These are phyloP conservation scores for Acheta domesticus DNA, from an alignment of 2,888 invertebrate species.

Conservation along the genomic window DNA sequence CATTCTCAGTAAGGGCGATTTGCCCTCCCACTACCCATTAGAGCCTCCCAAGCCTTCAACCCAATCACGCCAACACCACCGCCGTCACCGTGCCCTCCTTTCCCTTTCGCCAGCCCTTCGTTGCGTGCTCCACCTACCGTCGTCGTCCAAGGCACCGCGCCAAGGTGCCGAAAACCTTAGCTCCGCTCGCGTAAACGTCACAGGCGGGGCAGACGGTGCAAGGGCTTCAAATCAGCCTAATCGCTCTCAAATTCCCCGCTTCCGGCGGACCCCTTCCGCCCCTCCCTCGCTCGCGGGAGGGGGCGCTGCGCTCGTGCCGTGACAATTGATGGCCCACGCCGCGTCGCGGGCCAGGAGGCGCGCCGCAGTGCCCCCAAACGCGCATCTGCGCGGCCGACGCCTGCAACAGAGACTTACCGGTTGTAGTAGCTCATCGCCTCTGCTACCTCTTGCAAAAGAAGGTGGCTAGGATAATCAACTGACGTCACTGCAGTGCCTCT, in stretches of 20 bases:
- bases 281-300: neutral
- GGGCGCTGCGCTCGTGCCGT: constrained; percentile 1
- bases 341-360: too few relatives aligned
- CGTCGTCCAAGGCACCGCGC: neutral
- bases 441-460: too few relatives aligned
- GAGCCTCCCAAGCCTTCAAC: too few relatives aligned
- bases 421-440: too few relatives aligned
- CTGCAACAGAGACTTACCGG: too few relatives aligned
- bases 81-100: neutral
- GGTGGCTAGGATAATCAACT: too few relatives aligned
- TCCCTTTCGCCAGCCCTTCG: neutral
- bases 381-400: too few relatives aligned
- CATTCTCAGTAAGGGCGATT: too few relatives aligned
- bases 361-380: too few relatives aligned
- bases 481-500: too few relatives aligned
- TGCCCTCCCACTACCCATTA: too few relatives aligned
- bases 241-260: neutral
- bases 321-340: neutral
- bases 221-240: neutral
- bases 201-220: neutral
- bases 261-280: neutral
- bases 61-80: too few relatives aligned
- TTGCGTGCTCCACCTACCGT: neutral
- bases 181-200: neutral
- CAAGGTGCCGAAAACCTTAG: neutral